Conservation (phyloP, 2,797 vertebrate genomes). For the Pantherophis vulpinus region DNA sequence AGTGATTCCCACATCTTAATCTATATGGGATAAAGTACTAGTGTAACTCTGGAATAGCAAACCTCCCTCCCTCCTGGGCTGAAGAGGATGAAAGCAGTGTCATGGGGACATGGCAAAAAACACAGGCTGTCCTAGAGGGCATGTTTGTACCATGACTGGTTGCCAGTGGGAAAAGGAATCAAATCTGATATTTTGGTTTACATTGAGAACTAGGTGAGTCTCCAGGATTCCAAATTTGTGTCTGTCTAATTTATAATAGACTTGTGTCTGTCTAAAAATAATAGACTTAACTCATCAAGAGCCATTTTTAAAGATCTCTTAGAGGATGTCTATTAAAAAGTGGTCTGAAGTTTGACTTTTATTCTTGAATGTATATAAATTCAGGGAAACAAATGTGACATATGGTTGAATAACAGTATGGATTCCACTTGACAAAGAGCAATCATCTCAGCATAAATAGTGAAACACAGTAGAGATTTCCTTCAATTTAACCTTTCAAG, state of each 20-base stretch:
- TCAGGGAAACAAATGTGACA: background rate
- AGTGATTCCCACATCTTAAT: too few species aligned
- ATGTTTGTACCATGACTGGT: background rate
- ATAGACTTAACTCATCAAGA: background rate
- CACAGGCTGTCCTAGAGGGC: background rate
- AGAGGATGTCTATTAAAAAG: background rate
- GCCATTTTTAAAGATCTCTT: background rate
- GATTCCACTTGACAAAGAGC: background rate
- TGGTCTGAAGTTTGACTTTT: background rate
- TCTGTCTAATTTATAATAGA: too few species aligned
- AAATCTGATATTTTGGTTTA: background rate
- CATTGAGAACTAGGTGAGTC: background rate
- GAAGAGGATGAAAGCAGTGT: background rate
- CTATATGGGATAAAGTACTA: background rate
- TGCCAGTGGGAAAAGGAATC: background rate
- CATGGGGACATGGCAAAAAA: background rate
- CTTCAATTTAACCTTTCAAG: background rate
- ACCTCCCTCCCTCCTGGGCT: background rate
- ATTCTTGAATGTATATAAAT: background rate
- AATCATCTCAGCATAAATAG: background rate
- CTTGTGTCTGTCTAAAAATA: too few species aligned
- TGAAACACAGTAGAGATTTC: background rate
- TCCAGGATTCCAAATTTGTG: background rate
- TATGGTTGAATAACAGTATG: background rate
- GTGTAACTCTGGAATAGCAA: background rate